Base-by-base conservation (phyloP, 2,797 vertebrate genomes). In the Gallinago stenura region DNA sequence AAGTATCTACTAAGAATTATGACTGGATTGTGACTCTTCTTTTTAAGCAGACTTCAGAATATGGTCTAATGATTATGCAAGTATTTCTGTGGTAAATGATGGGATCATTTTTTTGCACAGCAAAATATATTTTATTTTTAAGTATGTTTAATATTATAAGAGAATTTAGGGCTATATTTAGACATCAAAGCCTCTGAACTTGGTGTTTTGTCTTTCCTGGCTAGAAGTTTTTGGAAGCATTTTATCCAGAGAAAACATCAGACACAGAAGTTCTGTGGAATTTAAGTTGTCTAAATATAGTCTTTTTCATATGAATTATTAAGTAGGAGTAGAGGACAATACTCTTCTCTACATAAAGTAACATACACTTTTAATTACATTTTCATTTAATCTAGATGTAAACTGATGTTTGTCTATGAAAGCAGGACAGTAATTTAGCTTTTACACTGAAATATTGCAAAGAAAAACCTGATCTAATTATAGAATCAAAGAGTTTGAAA, bases 221-320 rank as follows among this genome's bases (percentile, higher is more conserved):
- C 26, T 91, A 53, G 17, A 84, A 82, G 46, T 21, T 82, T 93
- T 76, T 87, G 80, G 70, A 95, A 87, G 26, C 46, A 72, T 82
- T 96, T 95, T 94, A 88, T 91, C 77, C 90, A 89, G 73, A 91
- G 43, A 90, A 94, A 93, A 90, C n/a, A 95, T 76, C 85, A 91
- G 85, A 91, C 50, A 68, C 26, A 54, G 71, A 88, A 86, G 37
- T 84, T 72, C 85, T 76, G 43, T 92, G 86, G 93, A 94, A 93
- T 93, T 93, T 51, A 87, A 35, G 30, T 69, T 87, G 73, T 84
- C 88, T 92, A 95, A 93, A 95, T 89, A 93, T 66, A 92, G 54
- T 28, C 43, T 68, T 80, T 91, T 85, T 77, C n/a, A 90, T 37
- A 60, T 18, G 30, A 96, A 87, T 87, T 89, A 89, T 87, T 79